Evolutionary conservation across 1,140 invertebrate species (phyloP), one percentile per base, ranked within the genome.

Genomic region (Brachionus rubens): DNA sequence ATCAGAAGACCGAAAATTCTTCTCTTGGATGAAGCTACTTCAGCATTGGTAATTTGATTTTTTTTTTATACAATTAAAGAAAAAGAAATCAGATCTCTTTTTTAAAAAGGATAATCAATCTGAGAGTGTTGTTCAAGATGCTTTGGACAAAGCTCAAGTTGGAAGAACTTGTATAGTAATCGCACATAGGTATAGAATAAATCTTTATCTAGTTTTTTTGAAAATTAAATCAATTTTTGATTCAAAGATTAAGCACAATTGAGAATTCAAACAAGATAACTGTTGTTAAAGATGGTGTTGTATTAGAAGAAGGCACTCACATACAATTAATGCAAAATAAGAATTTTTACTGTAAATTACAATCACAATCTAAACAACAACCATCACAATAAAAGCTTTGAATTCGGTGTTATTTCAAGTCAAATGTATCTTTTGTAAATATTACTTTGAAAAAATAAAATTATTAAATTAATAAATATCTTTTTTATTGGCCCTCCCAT

Each of bases 11-110:
- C 91, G 0, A 87, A 88, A 76, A 91, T 93, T 77, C 84, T 93
- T 16, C 82, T 95, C 1, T 84, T 94, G 52, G 92, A 94, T 82
- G 93, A 94, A 82, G 92, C 92, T 0, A 95, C 92, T 0, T 93
- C 91, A 0, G 92, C 92, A 0, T 82, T 95, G 59, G 93, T 59
- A 59, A 59, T 9, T n/a, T 14, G 9, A 26, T 56, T 21, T 21
- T 19, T n/a, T n/a, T n/a, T n/a, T n/a, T n/a, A n/a, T n/a, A n/a
- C n/a, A n/a, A 21, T n/a, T 9, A 24, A 40, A 59, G n/a, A 30
- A 19, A 21, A 36, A 59, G 16, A 36, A 19, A 5, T 19, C 19
- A 16, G 10, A 33, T 5, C 30, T 59, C 19, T 41, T 33, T 16
- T 7, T 9, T 6, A 30, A 5, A 33, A 59, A 59, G 54, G 93